Conservation (phyloP, 2,113 vertebrate genomes). For the Gnathonemus longibarbis region DNA sequence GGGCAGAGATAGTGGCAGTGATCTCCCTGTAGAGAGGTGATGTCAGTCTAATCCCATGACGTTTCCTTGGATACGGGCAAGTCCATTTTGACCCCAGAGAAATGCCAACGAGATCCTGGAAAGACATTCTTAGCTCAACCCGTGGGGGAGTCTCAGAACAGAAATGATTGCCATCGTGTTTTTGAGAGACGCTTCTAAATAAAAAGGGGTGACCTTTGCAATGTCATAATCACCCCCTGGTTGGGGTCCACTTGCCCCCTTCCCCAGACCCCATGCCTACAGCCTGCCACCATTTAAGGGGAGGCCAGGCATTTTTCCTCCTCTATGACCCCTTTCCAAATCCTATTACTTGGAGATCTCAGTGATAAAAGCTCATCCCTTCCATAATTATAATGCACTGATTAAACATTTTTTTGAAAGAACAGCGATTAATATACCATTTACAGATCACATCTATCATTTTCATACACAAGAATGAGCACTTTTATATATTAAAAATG, state of each 20-base stretch:
- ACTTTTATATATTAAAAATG: neutral
- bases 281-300: neutral
- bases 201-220: neutral
- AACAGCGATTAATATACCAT: neutral
- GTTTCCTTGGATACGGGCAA: neutral
- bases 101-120: neutral
- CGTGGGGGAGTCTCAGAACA: neutral
- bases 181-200: neutral
- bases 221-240: neutral
- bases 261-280: neutral
- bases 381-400: neutral
- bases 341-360: neutral
- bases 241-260: neutral
- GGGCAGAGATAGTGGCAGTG: neutral
- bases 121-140: neutral
- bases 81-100: neutral
- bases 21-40: neutral
- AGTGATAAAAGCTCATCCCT: neutral
- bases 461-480: neutral
- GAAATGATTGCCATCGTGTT: neutral
- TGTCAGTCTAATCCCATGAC: neutral
- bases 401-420: neutral
- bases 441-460: neutral
- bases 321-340: neutral
- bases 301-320: neutral